Percentiles rank a stretch among this genome's conserved stretches.
These are phyloP conservation scores for Verasper variegatus DNA, from an alignment of 2,113 vertebrate genomes.

Conservation along the genomic window DNA sequence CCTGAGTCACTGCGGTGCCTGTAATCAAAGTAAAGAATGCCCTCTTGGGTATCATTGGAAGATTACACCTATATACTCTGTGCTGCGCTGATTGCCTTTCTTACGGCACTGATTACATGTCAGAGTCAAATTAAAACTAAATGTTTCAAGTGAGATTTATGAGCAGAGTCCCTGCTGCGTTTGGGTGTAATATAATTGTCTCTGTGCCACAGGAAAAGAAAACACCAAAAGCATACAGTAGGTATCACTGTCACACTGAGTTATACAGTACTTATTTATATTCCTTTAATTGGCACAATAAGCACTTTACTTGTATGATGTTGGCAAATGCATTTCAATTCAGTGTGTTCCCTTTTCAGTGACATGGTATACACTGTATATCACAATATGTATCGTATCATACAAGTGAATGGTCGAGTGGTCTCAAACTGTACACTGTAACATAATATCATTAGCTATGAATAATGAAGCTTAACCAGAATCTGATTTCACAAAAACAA, in stretches of 20 bases:
- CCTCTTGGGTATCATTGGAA: slow-evolving; percentile 43
- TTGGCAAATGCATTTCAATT: no score
- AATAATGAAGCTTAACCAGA: background rate
- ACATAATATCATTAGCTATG: background rate
- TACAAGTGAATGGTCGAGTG: no score
- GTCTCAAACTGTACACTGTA: background rate
- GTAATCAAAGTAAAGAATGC: slow-evolving; percentile 48
- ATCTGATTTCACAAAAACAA: background rate
- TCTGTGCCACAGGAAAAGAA: background rate
- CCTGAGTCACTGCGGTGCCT: slow-evolving; percentile 9
- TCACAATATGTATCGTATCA: no score
- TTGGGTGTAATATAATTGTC: slow-evolving; percentile 4
- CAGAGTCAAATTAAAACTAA: slow-evolving; percentile 15
- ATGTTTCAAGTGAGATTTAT: slow-evolving; percentile 15
- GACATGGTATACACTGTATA: no score
- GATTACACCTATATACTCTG: slow-evolving; percentile 37
- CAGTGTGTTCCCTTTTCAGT: no score
- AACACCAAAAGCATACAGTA: background rate
- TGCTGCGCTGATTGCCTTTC: slow-evolving; percentile 34
- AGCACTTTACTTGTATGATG: no score
- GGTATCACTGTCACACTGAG: background rate
- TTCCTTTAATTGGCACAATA: no score
- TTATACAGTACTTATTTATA: no score
- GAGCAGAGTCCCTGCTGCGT: background rate
- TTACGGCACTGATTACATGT: slow-evolving; percentile 27